A percentile compares a stretch with the other conserved stretches of the same genome.
phyloP scores from a whole-genome alignment of 2,797 vertebrate genomes.

The Gymnoscopelus microlampas region DNA sequence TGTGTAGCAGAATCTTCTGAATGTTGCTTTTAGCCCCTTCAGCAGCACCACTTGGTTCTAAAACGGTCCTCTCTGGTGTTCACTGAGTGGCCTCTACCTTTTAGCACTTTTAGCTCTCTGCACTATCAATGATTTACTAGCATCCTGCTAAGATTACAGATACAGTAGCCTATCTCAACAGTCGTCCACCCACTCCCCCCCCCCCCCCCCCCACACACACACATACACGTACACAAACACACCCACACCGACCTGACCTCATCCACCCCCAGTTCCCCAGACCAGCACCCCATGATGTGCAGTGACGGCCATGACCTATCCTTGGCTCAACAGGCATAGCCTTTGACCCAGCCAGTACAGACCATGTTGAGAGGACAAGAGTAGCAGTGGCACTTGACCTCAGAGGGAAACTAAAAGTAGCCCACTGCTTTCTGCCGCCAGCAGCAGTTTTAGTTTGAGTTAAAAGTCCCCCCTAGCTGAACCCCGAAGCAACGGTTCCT shows the following conservation, averaged over 20 bases:
- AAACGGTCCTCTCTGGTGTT: not conserved
- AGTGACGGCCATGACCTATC: constrained; percentile 2
- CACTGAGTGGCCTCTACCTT: constrained; percentile 35
- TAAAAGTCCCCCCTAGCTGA: constrained; percentile 24
- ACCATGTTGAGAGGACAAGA: not conserved
- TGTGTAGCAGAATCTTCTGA: not conserved
- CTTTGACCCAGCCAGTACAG: constrained; percentile 15
- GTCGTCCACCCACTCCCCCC: constrained; percentile 18
- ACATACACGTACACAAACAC: not conserved
- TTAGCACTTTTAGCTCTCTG: constrained; percentile 20
- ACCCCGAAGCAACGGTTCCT: constrained; percentile 4
- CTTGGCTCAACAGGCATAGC: not conserved
- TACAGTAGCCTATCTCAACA: constrained; percentile 21
- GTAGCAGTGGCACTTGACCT: constrained; percentile 14
- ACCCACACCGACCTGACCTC: too few species aligned
- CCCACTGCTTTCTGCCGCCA: not conserved
- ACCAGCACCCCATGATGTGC: too few species aligned
- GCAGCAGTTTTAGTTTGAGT: constrained; percentile 4
- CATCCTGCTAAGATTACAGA: constrained; percentile 70
- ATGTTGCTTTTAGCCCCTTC: not conserved
- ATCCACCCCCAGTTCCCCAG: too few species aligned
- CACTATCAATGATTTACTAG: constrained; percentile 77
- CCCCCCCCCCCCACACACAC: not conserved
- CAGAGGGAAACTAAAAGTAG: constrained; percentile 15
- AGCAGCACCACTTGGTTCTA: not conserved